Base-by-base conservation (phyloP, 2,797 vertebrate genomes). In the Linurgus olivaceus region DNA sequence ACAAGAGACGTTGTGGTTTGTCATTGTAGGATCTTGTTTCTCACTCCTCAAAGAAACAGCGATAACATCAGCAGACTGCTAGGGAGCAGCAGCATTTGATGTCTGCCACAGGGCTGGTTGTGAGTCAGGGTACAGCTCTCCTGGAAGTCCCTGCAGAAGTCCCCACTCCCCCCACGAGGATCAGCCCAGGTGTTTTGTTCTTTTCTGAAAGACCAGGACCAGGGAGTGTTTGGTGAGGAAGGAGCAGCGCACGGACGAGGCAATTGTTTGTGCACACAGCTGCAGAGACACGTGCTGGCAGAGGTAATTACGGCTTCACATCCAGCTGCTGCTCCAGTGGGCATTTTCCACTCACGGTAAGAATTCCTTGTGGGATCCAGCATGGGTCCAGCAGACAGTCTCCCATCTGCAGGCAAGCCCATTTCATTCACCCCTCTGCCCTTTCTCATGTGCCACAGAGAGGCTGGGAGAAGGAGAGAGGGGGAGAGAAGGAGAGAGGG, bases 61-160 rank as follows among this genome's bases (percentile, higher is more conserved):
- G 90, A 88, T 95, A 93, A 45, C 45, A 88, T 88, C 88, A 47
- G 79, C 28, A 77, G 82, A 8, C 80, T 92, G 83, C 54, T 31
- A 4, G n/a, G 76, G 90, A 94, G 19, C 57, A 77, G 11, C 57
- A 80, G 19, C 57, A 57, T 86, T 61, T 93, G 86, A 71, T 92
- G 88, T 88, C 68, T 94, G 88, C 82, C 72, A 35, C 52, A 7
- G 40, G 67, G 61, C 75, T 76, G 88, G 31, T 70, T 73, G 42
- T 35, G n/a, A 71, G 76, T 37, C 14, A 61, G 71, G 72, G 47
- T 31, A 55, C 52, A 7, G 59, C 68, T 59, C 52, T 91, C 28
- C 66, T 47, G 29, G 19, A 31, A 35, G 29, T 29, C 62, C 5
- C 0, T 66, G 37, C 57, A 51, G 57, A 73, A 75, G 13, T 65